These are phyloP conservation scores for Drosophila pandora DNA, from an alignment of 1,140 invertebrate species.

Conservation along the genomic window DNA sequence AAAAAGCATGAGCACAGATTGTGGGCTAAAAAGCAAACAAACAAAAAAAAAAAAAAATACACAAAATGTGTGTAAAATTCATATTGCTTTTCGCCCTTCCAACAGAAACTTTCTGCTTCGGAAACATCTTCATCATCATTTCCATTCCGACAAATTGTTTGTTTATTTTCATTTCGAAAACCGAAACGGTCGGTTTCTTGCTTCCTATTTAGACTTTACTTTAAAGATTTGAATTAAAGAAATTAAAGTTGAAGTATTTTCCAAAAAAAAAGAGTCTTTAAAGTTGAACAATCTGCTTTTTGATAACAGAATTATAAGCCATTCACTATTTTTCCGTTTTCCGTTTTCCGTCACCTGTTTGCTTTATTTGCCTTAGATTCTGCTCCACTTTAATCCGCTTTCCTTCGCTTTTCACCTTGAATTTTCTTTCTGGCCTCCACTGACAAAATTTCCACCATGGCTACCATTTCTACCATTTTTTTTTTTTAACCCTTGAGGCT, in stretches of 20 bases:
- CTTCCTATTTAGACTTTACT: constrained; percentile 13
- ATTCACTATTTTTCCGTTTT: not conserved
- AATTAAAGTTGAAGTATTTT: too few relatives aligned
- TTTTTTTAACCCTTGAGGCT: too few relatives aligned
- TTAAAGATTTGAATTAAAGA: constrained; percentile 2
- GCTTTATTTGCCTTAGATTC: constrained; percentile 16
- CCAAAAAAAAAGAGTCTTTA: not conserved
- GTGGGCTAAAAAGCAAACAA: constrained; percentile 1
- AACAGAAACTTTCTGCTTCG: not conserved
- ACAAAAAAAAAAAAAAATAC: too few relatives aligned
- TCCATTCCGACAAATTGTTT: constrained; percentile 20
- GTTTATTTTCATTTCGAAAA: constrained; percentile 26
- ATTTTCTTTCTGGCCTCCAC: constrained; percentile 2
- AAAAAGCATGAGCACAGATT: constrained; percentile 20
- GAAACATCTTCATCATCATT: constrained; percentile 13
- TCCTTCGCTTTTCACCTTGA: constrained; percentile 8
- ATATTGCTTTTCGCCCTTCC: constrained; percentile 2
- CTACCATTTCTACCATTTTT: too few relatives aligned
- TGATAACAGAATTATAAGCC: not conserved
- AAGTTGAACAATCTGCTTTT: not conserved
- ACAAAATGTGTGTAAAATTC: constrained; percentile 13
- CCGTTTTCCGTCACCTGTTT: not conserved
- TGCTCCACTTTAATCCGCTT: constrained; percentile 38
- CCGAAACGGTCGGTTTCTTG: constrained; percentile 11
- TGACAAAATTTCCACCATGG: not conserved